phyloP scores from a whole-genome alignment of 2,113 vertebrate genomes.

The Dipodomys ordii region DNA sequence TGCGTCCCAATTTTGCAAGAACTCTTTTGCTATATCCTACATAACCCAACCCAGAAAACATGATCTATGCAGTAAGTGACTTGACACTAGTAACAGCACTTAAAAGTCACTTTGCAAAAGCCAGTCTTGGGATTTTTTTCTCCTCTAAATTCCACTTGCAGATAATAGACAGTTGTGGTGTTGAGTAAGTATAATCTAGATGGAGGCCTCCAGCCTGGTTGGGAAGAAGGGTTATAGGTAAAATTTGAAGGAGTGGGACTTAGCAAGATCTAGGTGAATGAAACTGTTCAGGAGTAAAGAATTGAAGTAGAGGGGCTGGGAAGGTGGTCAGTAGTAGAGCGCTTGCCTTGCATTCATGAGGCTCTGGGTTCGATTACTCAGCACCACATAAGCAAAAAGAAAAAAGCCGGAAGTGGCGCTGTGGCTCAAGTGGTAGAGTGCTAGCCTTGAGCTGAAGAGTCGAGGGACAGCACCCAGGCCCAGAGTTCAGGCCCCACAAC shows the following conservation, averaged over 20 bases:
- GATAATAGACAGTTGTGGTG: neutral
- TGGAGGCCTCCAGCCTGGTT: neutral
- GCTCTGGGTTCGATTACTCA: no score
- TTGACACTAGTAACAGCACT: neutral
- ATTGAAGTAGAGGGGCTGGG: neutral
- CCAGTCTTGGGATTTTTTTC: neutral
- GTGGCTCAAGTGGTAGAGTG: no score
- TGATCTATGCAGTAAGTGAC: neutral
- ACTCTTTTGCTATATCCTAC: neutral
- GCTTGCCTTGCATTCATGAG: no score
- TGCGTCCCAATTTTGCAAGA: neutral
- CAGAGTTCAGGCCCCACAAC: no score
- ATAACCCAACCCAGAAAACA: neutral
- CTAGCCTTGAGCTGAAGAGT: no score
- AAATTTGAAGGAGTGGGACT: neutral
- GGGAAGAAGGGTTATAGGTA: neutral
- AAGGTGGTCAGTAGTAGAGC: no score
- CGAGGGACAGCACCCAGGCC: no score
- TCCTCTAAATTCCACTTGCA: neutral
- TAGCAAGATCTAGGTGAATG: neutral
- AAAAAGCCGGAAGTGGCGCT: no score
- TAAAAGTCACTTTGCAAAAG: conserved; percentile 41
- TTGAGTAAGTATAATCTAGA: neutral
- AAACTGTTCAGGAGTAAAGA: neutral
- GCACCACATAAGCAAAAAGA: no score